Base-by-base conservation (phyloP, 1,140 invertebrate species). In the Drosophila sturtevanti region DNA sequence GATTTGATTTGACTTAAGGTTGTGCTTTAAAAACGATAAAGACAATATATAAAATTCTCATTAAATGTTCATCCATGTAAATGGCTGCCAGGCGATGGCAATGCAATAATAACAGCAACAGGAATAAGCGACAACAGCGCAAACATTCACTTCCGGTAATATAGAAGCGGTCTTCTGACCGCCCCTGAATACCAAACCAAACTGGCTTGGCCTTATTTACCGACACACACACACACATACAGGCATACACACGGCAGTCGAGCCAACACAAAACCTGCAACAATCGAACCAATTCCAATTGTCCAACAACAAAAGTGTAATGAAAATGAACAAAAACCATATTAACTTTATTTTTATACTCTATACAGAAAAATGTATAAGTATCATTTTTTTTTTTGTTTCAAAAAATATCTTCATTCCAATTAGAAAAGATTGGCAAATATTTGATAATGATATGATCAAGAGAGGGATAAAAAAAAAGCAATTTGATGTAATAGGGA, bases 71-170 rank as follows among this genome's bases (percentile, higher is more conserved):
- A 64, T 64, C 61, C 61, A 70, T 70, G 70, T 64, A 70, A 77
- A 71, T 48, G 41, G 16, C 41, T 80, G 38, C 16, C 62, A 48
- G n/a, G 2, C 18, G 34, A 18, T 22, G 24, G 31, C 18, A 18
- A 41, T 55, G 31, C 35, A 60, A 44, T 34, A 10, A 14, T 31
- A 31, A 16, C 31, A 63, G 22, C 64, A 38, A 38, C 59, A 35
- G 62, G 58, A 81, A 77, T 72, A 63, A 77, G 44, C 72, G 71
- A 66, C 31, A 54, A 73, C 51, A 61, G 27, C 18, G 16, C 73
- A 76, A 76, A 76, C 68, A 76, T 77, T 76, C 76, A 76, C 72
- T 77, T 76, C 72, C 63, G 72, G 58, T 69, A 63, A 75, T 62
- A 48, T 48, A 24, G 41, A 34, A 24, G 16, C 21, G 59, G 37